Evolutionary conservation across 1,140 invertebrate species (phyloP).

Genomic region (Camponotus floridanus): DNA sequence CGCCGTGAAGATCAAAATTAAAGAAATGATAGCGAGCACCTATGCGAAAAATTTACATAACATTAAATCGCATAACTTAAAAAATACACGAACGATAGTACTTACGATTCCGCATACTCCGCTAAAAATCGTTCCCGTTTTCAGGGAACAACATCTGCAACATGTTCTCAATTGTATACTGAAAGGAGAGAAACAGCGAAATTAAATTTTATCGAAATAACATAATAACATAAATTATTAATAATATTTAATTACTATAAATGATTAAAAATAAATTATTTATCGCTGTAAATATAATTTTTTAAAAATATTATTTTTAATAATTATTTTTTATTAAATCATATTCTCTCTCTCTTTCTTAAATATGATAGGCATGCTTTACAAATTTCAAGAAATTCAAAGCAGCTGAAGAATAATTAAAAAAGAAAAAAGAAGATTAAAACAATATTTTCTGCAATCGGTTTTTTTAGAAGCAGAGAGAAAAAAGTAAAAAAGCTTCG

Average conservation of each 20-base stretch:
- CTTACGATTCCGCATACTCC: conserved; percentile 89
- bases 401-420: neutral
- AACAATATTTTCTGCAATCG: neutral
- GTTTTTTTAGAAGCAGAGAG: neutral
- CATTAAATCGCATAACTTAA: conserved; percentile 5
- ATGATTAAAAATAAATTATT: conserved; percentile 4
- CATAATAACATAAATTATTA: neutral
- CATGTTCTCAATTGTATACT: conserved; percentile 85
- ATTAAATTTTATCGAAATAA: neutral
- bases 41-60: conserved; percentile 76
- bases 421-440: neutral
- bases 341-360: neutral
- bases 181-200: conserved; percentile 51
- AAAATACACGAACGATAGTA: conserved; percentile 46
- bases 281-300: neutral
- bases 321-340: conserved; percentile 3
- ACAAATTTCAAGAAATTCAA: neutral
- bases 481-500: neutral
- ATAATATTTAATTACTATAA: neutral
- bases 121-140: conserved; percentile 90
- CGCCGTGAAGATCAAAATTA: conserved; percentile 86
- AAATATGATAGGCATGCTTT: neutral
- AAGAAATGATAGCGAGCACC: conserved; percentile 87
- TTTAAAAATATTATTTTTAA: neutral
- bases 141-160: conserved; percentile 90